phyloP scores from a whole-genome alignment of 1,140 invertebrate species.

The Drosophila sucinea region DNA sequence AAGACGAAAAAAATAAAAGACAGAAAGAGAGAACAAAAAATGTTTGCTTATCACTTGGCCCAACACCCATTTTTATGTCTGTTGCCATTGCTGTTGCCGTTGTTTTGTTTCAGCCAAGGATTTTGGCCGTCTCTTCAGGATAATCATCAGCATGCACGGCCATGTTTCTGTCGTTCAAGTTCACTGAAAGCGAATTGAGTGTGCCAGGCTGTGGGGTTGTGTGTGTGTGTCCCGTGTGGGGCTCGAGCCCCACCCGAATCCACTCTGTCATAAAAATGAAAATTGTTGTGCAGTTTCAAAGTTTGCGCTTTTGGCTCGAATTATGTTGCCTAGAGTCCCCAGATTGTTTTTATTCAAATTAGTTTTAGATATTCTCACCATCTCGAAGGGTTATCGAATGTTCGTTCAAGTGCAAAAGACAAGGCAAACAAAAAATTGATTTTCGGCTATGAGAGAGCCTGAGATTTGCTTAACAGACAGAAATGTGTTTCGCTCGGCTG shows the following conservation, averaged over 20 bases:
- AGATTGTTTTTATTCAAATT: conserved; percentile 81
- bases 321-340: conserved; percentile 51
- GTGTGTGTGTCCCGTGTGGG: no score
- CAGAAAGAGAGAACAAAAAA: conserved; percentile 27
- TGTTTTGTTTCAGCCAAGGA: conserved; percentile 40
- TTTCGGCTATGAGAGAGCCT: conserved; percentile 28
- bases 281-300: conserved; percentile 61
- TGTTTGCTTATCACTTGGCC: conserved; percentile 58
- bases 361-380: conserved; percentile 58
- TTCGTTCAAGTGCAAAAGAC: conserved; percentile 74
- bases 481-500: conserved; percentile 49
- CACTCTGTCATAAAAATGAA: conserved; percentile 65
- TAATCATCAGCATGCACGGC: conserved; percentile 75
- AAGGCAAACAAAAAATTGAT: conserved; percentile 63
- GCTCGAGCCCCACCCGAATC: conserved; percentile 21
- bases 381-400: conserved; percentile 42
- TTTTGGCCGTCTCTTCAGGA: conserved; percentile 35
- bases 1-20: conserved; percentile 45
- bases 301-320: conserved; percentile 44
- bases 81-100: conserved; percentile 13
- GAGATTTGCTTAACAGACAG: conserved; percentile 47
- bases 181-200: conserved; percentile 11
- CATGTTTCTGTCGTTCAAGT: conserved; percentile 41
- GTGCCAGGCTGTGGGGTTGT: neutral
- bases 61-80: conserved; percentile 55